These are phyloP conservation scores for Plagiodera versicolora DNA, from an alignment of 2,888 invertebrate genomes.

Conservation along the genomic window DNA sequence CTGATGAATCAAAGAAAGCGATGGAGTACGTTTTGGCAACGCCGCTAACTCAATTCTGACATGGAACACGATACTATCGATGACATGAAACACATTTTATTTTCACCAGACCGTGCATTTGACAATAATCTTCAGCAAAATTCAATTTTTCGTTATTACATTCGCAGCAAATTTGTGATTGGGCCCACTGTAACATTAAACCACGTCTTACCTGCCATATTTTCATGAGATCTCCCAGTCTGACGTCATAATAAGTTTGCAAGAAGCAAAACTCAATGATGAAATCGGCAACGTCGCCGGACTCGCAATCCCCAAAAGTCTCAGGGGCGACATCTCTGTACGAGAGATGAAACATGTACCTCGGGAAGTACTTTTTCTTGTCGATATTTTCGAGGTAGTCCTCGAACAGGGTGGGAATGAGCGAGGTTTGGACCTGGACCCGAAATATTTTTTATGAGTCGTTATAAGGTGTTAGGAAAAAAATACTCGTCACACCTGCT, in stretches of 20 bases:
- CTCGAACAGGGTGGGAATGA: constrained; percentile 8
- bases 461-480: too few species aligned
- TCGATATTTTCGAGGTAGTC: not conserved
- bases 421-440: not conserved
- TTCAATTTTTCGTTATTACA: too few species aligned
- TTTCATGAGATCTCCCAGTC: constrained; percentile 12
- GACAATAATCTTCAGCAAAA: too few species aligned
- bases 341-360: constrained; percentile 25
- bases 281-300: constrained; percentile 11
- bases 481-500: not conserved
- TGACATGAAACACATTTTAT: too few species aligned
- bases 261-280: constrained; percentile 18
- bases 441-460: too few species aligned
- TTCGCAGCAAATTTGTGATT: too few species aligned
- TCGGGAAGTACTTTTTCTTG: constrained; percentile 19
- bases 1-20: too few species aligned
- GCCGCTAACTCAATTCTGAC: too few species aligned
- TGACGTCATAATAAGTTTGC: constrained; percentile 6
- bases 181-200: too few species aligned
- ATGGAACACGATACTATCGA: too few species aligned
- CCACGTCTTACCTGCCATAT: constrained; percentile 21
- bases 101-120: too few species aligned
- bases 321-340: constrained; percentile 21
- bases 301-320: constrained; percentile 18
- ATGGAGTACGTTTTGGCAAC: too few species aligned